Conservation (phyloP, 1,140 invertebrate species). For the Chionoecetes opilio region DNA sequence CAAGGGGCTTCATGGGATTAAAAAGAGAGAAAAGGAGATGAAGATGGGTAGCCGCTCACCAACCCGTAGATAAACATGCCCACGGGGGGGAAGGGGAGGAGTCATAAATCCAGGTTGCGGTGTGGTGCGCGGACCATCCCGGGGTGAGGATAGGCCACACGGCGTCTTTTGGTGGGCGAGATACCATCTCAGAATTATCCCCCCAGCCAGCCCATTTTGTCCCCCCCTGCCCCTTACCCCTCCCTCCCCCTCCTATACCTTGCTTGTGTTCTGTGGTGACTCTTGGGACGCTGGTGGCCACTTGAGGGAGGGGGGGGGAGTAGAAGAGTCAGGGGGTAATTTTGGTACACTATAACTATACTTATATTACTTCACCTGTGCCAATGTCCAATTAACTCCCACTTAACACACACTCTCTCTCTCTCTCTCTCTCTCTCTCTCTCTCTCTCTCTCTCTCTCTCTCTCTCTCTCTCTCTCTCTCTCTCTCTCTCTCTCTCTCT, state of each 20-base stretch:
- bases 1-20: too few species aligned
- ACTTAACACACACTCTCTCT: slow-evolving; percentile 14
- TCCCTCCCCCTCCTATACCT: background rate
- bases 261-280: background rate
- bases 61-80: slow-evolving; percentile 1
- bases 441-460: slow-evolving; percentile 8
- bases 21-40: too few species aligned
- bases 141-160: background rate
- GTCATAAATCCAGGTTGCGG: slow-evolving; percentile 25
- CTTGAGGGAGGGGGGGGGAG: too few species aligned
- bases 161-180: background rate
- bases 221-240: background rate
- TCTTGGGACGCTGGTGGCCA: background rate
- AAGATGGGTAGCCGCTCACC: too few species aligned
- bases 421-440: slow-evolving; percentile 11
- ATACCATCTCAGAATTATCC: background rate
- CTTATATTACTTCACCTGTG: background rate
- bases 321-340: too few species aligned
- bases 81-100: background rate
- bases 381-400: background rate
- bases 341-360: too few species aligned
- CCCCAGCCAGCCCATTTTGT: background rate
- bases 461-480: too few species aligned
- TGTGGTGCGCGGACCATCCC: background rate
- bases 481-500: too few species aligned